Base-by-base conservation (phyloP, 2,888 invertebrate genomes). In the Thysanoteuthis rhombus region DNA sequence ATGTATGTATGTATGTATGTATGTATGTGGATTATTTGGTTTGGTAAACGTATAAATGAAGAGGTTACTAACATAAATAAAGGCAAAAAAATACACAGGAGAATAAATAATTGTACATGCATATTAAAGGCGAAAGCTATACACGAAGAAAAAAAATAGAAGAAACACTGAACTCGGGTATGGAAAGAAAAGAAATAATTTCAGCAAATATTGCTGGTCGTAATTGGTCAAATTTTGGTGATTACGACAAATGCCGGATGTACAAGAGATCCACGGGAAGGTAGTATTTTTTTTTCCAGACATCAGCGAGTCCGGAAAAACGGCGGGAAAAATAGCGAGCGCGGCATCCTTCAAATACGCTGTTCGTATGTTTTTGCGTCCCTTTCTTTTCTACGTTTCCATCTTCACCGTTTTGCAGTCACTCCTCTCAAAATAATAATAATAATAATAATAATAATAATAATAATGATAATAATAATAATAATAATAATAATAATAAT, bases 161-260 rank as follows among this genome's bases (percentile, higher is more conserved):
- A 58, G 3, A 75, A 1, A 2, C n/a, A 16, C 8, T 12, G n/a
- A 75, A 75, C 10, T 75, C 8, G 10, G 16, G 12, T 10, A 75
- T n/a, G n/a, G n/a, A 75, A n/a, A 12, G 75, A n/a, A n/a, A 16
- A 75, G 1, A 75, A n/a, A 75, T n/a, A 75, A 75, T 75, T 16
- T n/a, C 1, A 75, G 12, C n/a, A 10, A 75, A 75, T 75, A 75
- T 75, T 10, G 75, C 75, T n/a, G 16, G n/a, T 75, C n/a, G n/a
- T 75, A 75, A 75, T 75, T 75, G 75, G 75, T 75, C 75, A 75
- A 75, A 75, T 75, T 75, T 75, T n/a, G 75, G n/a, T 75, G 75
- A 75, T 75, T 75, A 75, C n/a, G 75, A 75, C 75, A 75, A 75
- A 75, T 75, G 3, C 75, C 75, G 75, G 75, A 75, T 75, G 75